Evolutionary conservation across 1,140 invertebrate species (phyloP).

Genomic region (Xylocopa sonorina): DNA sequence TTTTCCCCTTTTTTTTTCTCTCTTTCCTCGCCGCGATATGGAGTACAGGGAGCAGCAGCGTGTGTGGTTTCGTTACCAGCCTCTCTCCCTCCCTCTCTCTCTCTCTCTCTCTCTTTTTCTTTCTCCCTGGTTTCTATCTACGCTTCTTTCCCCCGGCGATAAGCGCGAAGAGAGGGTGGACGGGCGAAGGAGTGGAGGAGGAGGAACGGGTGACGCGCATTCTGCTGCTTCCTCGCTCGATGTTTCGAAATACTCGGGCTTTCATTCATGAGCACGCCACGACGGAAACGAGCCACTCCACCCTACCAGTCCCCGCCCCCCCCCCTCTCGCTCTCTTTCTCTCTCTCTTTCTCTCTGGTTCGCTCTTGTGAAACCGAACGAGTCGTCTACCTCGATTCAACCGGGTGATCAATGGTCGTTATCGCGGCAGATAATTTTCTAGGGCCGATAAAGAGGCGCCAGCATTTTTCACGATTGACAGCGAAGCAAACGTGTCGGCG

Average conservation of each 20-base stretch:
- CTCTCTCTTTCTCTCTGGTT: conserved; percentile 18
- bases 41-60: too few relatives aligned
- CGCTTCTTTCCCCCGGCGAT: conserved; percentile 43
- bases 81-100: not conserved
- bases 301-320: not conserved
- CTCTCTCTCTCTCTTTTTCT: not conserved
- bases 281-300: conserved; percentile 48
- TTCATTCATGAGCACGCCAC: conserved; percentile 61
- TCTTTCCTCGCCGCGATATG: not conserved
- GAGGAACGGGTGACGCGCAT: conserved; percentile 38
- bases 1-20: not conserved
- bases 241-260: conserved; percentile 64
- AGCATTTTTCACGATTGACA: conserved; percentile 51
- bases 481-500: conserved; percentile 43
- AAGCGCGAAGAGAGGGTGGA: conserved; percentile 25
- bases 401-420: conserved; percentile 56
- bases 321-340: not conserved
- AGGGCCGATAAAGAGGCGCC: conserved; percentile 50
- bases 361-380: conserved; percentile 15
- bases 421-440: conserved; percentile 59
- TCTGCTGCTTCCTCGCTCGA: conserved; percentile 41
- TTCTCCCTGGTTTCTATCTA: not conserved
- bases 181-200: too few relatives aligned
- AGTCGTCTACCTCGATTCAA: conserved; percentile 53
- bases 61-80: not conserved